These are phyloP conservation scores for Galerucella nymphaeae DNA, from an alignment of 2,888 invertebrate species.

Conservation along the genomic window DNA sequence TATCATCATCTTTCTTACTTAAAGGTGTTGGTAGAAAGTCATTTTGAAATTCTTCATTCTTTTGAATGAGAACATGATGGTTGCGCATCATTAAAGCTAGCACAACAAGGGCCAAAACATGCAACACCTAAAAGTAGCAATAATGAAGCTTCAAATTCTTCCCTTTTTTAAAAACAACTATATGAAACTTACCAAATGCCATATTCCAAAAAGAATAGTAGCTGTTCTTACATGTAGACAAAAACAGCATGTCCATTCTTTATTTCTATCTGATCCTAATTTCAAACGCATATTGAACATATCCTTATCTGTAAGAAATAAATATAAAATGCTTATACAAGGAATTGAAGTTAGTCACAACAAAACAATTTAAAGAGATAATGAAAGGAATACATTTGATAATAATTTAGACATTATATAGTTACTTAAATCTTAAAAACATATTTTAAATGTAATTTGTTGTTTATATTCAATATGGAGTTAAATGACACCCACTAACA, in stretches of 20 bases:
- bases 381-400: not conserved
- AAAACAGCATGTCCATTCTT: slow-evolving; percentile 84
- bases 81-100: slow-evolving; percentile 80
- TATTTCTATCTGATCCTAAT: slow-evolving; percentile 73
- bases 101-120: slow-evolving; percentile 79
- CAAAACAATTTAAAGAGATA: not conserved
- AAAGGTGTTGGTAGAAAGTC: slow-evolving; percentile 75
- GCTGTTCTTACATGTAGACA: slow-evolving; percentile 87
- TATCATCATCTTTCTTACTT: slow-evolving; percentile 75
- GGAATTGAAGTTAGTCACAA: not conserved
- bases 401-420: not conserved
- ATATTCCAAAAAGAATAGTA: slow-evolving; percentile 82
- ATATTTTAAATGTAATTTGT: no score
- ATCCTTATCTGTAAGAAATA: slow-evolving; percentile 21
- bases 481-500: no score
- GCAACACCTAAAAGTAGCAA: slow-evolving; percentile 72
- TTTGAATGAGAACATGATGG: slow-evolving; percentile 73
- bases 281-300: slow-evolving; percentile 75
- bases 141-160: no score
- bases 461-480: no score
- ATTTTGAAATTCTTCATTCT: slow-evolving; percentile 65
- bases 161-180: no score
- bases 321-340: not conserved
- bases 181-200: slow-evolving; percentile 79
- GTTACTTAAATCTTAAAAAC: no score